phyloP scores from a whole-genome alignment of 2,113 vertebrate genomes.

The Polypterus senegalus region DNA sequence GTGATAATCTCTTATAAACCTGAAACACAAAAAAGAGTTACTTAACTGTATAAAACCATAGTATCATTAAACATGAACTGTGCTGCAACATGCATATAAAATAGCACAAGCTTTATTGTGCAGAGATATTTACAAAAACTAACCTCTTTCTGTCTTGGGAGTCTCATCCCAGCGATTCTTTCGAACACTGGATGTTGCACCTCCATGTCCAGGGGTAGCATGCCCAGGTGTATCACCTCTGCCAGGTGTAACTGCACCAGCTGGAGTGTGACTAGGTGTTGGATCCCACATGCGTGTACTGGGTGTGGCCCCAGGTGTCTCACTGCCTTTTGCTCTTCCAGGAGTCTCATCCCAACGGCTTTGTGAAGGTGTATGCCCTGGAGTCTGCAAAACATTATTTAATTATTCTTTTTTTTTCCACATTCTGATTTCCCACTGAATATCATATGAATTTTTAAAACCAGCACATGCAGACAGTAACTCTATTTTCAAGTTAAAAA shows the following conservation, averaged over 20 bases:
- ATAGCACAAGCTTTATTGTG: too few species aligned
- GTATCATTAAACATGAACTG: too few species aligned
- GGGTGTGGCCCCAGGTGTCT: slow-evolving; percentile 92
- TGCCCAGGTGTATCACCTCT: slow-evolving; percentile 85
- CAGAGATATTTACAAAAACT: background rate
- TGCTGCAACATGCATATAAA: too few species aligned
- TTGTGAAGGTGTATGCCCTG: slow-evolving; percentile 86
- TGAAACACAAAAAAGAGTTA: too few species aligned
- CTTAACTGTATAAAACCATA: too few species aligned
- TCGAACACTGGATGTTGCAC: slow-evolving; percentile 82
- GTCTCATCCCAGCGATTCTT: slow-evolving; percentile 98
- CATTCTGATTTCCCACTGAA: too few species aligned
- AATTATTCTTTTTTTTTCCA: too few species aligned
- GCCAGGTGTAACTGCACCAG: slow-evolving; percentile 85
- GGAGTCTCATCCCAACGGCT: slow-evolving; percentile 94
- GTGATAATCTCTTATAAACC: too few species aligned
- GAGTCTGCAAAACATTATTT: slow-evolving; percentile 52
- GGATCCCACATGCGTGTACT: slow-evolving; percentile 96
- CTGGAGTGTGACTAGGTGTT: slow-evolving; percentile 91
- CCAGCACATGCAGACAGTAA: too few species aligned
- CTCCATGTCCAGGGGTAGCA: slow-evolving; percentile 86
- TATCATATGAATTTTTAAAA: too few species aligned
- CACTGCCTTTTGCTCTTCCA: slow-evolving; percentile 85
- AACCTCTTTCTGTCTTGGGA: slow-evolving; percentile 89
- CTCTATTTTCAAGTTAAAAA: too few species aligned